Percentiles rank a stretch among this genome's conserved stretches.
These are phyloP conservation scores for Archips xylosteana DNA, from an alignment of 2,888 invertebrate genomes.

Conservation along the genomic window DNA sequence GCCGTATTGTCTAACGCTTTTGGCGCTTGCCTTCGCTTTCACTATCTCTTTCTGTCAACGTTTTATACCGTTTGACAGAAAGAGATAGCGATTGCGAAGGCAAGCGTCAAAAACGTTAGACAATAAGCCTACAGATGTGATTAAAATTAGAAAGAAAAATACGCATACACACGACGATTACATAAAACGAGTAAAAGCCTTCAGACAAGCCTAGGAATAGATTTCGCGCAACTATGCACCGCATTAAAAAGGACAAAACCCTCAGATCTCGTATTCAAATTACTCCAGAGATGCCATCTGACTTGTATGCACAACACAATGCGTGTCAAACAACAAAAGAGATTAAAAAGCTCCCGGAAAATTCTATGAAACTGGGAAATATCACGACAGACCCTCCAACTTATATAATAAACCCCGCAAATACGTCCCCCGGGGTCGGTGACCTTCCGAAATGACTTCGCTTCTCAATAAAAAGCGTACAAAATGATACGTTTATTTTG, in stretches of 20 bases:
- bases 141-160: too few relatives aligned
- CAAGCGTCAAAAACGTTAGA: too few relatives aligned
- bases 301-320: slow-evolving; percentile 25
- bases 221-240: not conserved
- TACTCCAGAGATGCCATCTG: not conserved
- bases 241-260: slow-evolving; percentile 9
- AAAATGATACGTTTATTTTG: slow-evolving; percentile 52
- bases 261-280: slow-evolving; percentile 18
- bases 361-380: not conserved
- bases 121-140: too few relatives aligned
- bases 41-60: too few relatives aligned
- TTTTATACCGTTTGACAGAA: too few relatives aligned
- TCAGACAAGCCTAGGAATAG: not conserved
- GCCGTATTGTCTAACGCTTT: too few relatives aligned
- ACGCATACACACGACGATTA: not conserved
- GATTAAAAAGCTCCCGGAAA: slow-evolving; percentile 24
- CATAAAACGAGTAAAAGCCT: not conserved
- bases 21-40: too few relatives aligned
- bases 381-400: slow-evolving; percentile 8
- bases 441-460: slow-evolving; percentile 9
- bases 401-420: slow-evolving; percentile 9
- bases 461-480: slow-evolving; percentile 38
- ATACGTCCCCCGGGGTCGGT: slow-evolving; percentile 4
- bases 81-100: too few relatives aligned
- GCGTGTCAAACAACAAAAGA: slow-evolving; percentile 25